phyloP scores from a whole-genome alignment of 2,888 invertebrate genomes.

The Drosophila stalkeri region DNA sequence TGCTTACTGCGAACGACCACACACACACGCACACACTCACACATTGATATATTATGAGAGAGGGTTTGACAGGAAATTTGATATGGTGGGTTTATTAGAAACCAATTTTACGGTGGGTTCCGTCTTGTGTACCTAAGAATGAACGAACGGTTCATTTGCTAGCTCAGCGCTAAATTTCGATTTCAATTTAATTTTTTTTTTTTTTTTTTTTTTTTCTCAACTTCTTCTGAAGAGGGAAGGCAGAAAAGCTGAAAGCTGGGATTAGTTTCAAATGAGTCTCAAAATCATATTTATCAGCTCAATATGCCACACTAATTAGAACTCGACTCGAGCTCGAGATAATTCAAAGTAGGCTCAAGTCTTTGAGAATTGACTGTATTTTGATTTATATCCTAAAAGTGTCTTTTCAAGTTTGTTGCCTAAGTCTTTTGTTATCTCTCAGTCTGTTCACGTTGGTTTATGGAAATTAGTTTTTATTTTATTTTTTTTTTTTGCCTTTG shows the following conservation, averaged over 20 bases:
- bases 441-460: constrained; percentile 20
- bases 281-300: neutral
- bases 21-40: constrained; percentile 47
- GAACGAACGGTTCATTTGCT: constrained; percentile 35
- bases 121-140: constrained; percentile 14
- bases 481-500: constrained; percentile 28
- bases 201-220: neutral
- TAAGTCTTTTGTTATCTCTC: constrained; percentile 57
- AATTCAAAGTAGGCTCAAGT: neutral
- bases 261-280: neutral
- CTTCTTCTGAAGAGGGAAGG: constrained; percentile 9
- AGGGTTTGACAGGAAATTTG: constrained; percentile 69
- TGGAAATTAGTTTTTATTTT: constrained; percentile 44
- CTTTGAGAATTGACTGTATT: neutral
- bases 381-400: constrained; percentile 18
- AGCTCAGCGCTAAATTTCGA: constrained; percentile 19
- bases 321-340: neutral
- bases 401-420: constrained; percentile 51
- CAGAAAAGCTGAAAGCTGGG: neutral
- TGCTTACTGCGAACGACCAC: constrained; percentile 72
- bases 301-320: constrained; percentile 6
- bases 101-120: constrained; percentile 51
- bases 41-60: constrained; percentile 24
- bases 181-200: constrained; percentile 28
- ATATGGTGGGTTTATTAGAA: constrained; percentile 69